Conservation (phyloP, 2,113 vertebrate genomes). For the Salvelinus namaycush region DNA sequence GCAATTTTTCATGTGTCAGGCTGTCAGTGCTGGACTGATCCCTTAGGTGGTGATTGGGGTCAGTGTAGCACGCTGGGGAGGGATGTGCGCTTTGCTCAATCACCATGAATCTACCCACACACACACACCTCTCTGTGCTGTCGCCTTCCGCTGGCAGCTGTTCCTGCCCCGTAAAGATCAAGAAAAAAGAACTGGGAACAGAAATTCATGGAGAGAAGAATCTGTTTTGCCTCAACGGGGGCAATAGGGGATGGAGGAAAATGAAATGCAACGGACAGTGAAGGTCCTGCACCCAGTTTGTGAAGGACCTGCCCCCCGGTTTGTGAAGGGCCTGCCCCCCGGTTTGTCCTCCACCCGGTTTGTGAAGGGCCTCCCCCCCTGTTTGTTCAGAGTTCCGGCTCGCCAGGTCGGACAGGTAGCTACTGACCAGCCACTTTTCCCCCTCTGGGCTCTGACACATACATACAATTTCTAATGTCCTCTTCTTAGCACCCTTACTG, state of each 20-base stretch:
- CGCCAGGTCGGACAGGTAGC: no score
- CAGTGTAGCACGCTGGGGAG: conserved; percentile 8
- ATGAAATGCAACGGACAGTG: neutral
- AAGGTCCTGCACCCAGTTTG: neutral
- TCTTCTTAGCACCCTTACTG: no score
- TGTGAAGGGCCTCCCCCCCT: no score
- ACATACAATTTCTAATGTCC: no score
- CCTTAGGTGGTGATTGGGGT: conserved; percentile 37
- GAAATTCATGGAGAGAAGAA: neutral
- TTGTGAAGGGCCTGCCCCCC: no score
- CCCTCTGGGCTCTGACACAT: no score
- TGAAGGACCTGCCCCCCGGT: neutral
- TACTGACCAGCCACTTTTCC: no score
- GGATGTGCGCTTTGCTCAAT: neutral
- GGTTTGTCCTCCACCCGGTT: no score
- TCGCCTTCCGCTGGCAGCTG: conserved; percentile 24
- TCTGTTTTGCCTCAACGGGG: neutral
- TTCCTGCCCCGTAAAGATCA: neutral
- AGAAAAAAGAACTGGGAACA: neutral
- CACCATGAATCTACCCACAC: no score
- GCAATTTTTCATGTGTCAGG: conserved; percentile 26
- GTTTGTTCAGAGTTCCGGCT: no score
- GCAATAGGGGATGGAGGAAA: neutral
- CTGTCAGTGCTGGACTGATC: neutral
- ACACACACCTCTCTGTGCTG: conserved; percentile 34